Base-by-base conservation (phyloP, 2,888 invertebrate genomes). In the Himalopsyche japonica region DNA sequence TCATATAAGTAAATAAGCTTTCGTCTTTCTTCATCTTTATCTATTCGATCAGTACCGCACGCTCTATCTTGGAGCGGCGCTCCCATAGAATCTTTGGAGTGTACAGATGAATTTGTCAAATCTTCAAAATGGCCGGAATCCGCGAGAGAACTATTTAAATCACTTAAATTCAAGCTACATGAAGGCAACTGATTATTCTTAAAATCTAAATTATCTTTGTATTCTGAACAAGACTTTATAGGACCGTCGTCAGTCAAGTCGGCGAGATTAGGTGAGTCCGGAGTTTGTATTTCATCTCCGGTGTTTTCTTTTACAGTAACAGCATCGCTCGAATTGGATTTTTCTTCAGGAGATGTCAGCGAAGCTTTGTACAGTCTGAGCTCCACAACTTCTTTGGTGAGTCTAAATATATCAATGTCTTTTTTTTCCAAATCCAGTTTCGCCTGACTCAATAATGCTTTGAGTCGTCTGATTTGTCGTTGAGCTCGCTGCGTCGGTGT, bases 71-170 rank as follows among this genome's bases (percentile, higher is more conserved):
- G 93, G 80, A 92, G 92, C 48, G 92, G 89, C 88, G 93, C 92
- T 86, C 91, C 91, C 82, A 93, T 93, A n/a, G 95, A 95, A 88
- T 96, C 96, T 91, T 95, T 96, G 84, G 96, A 96, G 90, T 95
- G 95, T 86, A 96, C 92, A 82, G 96, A 95, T 80, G 96, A 95
- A 88, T 94, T 94, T 24, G 95, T 94, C 88, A 95, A 92, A 91
- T 97, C 97, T 89, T 97, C 97, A 90, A 95, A 97, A 91, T 97
- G 96, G 76, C 97, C 97, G 8, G 97, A 97, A 90, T 97, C 97
- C 82, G 96, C 95, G 88, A 96, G 95, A 37, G 97, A 97, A 87
- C 95, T 94, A 88, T 95, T 95, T 92, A 95, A 94, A 89, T 96
- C 95, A 90, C 88, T 88, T 79, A 18, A 88, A 82, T 91, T 91